Percentiles rank a stretch among this genome's conserved stretches.
Conservation (phyloP, 2,113 vertebrate species). For the Vulpes ferrilata region DNA sequence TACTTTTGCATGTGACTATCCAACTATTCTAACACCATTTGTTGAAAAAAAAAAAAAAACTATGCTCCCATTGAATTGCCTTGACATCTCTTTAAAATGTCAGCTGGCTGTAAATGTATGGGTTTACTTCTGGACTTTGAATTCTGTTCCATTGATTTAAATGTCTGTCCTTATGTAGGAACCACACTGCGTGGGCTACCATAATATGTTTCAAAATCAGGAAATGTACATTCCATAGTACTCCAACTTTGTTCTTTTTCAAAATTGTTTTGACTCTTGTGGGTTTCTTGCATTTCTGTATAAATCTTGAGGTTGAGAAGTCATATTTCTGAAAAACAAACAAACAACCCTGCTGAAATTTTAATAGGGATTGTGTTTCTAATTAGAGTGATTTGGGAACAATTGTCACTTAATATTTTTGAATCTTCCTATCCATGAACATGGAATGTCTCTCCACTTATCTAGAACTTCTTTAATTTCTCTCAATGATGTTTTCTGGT, state of each 20-base stretch:
- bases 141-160: neutral
- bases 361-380: neutral
- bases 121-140: neutral
- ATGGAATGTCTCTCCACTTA: neutral
- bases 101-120: neutral
- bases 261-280: neutral
- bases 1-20: neutral
- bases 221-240: neutral
- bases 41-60: neutral
- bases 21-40: neutral
- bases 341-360: neutral
- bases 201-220: neutral
- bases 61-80: neutral
- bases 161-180: neutral
- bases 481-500: neutral
- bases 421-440: neutral
- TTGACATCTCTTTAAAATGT: neutral
- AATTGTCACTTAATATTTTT: constrained; percentile 2
- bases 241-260: neutral
- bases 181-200: neutral
- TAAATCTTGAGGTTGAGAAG: neutral
- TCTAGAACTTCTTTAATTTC: constrained; percentile 29
- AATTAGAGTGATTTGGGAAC: constrained; percentile 21
- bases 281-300: neutral
- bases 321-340: neutral